Percentiles rank a stretch among this genome's conserved stretches.
Evolutionary conservation across 2,113 vertebrate species (phyloP).

Genomic region (Morone saxatilis): DNA sequence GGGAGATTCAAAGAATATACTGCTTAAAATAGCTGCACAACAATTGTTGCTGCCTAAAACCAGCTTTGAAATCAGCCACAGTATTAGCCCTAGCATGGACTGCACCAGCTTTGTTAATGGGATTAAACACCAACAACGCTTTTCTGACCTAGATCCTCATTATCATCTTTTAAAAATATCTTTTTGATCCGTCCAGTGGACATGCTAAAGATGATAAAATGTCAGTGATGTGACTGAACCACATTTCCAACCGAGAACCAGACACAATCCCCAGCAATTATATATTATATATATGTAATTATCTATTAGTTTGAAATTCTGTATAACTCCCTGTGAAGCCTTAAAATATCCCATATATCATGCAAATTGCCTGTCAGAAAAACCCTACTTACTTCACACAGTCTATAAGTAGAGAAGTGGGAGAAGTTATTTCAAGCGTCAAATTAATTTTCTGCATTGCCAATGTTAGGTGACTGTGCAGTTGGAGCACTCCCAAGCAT

Average conservation of each 20-base stretch:
- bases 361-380: neutral
- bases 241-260: neutral
- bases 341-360: neutral
- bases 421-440: neutral
- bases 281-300: no score
- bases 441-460: neutral
- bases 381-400: neutral
- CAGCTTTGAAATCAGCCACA: slow-evolving; percentile 25
- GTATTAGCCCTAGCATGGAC: neutral
- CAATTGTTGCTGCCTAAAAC: slow-evolving; percentile 28
- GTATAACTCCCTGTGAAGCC: neutral
- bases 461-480: neutral
- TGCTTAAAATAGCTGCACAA: slow-evolving; percentile 48
- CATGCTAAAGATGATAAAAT: neutral
- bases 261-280: neutral
- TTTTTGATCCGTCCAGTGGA: neutral
- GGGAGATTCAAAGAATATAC: slow-evolving; percentile 22
- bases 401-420: neutral
- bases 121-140: neutral
- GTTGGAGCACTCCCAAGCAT: neutral
- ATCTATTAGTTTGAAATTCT: neutral
- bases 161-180: slow-evolving; percentile 10
- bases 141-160: neutral
- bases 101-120: neutral
- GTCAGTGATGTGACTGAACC: neutral